Percentiles rank a stretch among this genome's conserved stretches.
Conservation (phyloP, 2,888 invertebrate species). For the Chouioia cunea region DNA sequence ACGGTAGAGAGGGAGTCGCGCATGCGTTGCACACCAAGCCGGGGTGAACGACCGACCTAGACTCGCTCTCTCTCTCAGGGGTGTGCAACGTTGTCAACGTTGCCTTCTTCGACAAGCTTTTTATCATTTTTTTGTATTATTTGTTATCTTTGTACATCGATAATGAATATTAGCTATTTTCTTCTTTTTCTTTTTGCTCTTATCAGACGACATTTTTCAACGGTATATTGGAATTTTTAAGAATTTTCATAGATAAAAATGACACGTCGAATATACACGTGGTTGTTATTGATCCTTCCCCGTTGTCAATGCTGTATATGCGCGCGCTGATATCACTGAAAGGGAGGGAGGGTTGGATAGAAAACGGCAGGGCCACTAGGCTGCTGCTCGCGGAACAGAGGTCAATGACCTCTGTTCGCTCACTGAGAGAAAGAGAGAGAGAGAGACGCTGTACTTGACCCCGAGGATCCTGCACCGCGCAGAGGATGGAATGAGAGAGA, state of each 20-base stretch:
- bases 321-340: background rate
- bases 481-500: conserved; percentile 10
- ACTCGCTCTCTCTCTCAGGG: conserved; percentile 68
- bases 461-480: conserved; percentile 49
- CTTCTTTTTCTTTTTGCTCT: too few relatives aligned
- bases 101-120: too few relatives aligned
- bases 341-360: conserved; percentile 2
- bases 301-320: too few relatives aligned
- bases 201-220: background rate
- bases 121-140: too few relatives aligned
- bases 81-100: conserved; percentile 59
- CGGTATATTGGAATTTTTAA: background rate
- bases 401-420: conserved; percentile 62
- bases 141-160: too few relatives aligned
- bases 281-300: background rate
- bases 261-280: background rate
- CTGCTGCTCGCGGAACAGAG: conserved; percentile 62
- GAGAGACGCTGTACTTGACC: conserved; percentile 59
- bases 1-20: conserved; percentile 5
- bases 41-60: conserved; percentile 69
- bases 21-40: conserved; percentile 25
- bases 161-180: too few relatives aligned
- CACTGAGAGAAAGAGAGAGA: too few relatives aligned
- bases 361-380: conserved; percentile 7
- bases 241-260: background rate